These are phyloP conservation scores for Zele albiditarsus DNA, from an alignment of 2,888 invertebrate species.

Conservation along the genomic window DNA sequence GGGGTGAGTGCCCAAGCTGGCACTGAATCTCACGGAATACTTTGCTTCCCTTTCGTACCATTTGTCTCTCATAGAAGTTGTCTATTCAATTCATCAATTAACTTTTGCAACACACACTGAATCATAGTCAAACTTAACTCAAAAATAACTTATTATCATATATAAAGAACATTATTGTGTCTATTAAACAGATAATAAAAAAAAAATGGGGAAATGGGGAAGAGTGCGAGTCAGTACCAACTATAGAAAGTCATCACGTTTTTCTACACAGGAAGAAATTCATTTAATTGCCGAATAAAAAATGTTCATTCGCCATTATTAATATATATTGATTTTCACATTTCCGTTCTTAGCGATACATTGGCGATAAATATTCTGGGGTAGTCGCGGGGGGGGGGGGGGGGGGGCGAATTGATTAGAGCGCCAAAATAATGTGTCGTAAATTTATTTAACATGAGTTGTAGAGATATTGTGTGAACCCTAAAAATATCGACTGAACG, in stretches of 20 bases:
- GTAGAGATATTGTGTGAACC: not conserved
- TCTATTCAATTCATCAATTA: slow-evolving; percentile 41
- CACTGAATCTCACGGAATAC: slow-evolving; percentile 57
- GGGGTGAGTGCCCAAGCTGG: slow-evolving; percentile 54
- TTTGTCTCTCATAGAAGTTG: not conserved
- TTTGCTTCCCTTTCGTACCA: slow-evolving; percentile 35
- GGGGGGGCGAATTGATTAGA: not conserved
- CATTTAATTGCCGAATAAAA: slow-evolving; percentile 25
- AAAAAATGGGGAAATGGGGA: not conserved
- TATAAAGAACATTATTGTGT: not conserved
- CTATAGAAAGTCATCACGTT: slow-evolving; percentile 50
- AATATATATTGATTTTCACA: slow-evolving; percentile 50
- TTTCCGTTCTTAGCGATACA: slow-evolving; percentile 42
- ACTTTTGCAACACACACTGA: not conserved
- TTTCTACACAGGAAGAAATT: slow-evolving; percentile 8
- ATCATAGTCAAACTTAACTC: slow-evolving; percentile 24
- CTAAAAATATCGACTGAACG: not conserved
- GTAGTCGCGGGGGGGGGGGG: not conserved
- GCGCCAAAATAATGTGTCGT: not conserved
- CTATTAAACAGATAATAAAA: not conserved
- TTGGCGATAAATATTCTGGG: slow-evolving; percentile 44
- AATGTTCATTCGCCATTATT: slow-evolving; percentile 50
- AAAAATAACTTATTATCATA: not conserved
- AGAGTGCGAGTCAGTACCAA: slow-evolving; percentile 57
- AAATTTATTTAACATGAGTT: not conserved